A percentile compares a stretch with the other conserved stretches of the same genome.
phyloP scores from a whole-genome alignment of 1,140 invertebrate species.

The Pseudobourletiella spinata region DNA sequence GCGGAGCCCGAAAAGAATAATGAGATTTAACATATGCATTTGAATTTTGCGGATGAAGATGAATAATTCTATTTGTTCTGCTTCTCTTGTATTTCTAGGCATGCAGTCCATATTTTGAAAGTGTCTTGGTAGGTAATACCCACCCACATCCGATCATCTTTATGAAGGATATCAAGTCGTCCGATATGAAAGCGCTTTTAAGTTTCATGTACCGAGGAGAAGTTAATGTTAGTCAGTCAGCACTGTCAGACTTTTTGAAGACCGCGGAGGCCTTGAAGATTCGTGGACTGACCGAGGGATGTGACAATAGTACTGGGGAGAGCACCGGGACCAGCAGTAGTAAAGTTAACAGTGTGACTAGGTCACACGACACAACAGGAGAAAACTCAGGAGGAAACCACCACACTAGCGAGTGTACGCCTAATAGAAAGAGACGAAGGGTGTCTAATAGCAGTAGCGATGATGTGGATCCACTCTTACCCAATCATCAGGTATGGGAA shows the following conservation, averaged over 20 bases:
- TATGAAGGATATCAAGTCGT: slow-evolving; percentile 76
- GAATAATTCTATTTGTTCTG: too few species aligned
- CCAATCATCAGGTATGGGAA: slow-evolving; percentile 26
- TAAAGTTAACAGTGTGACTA: slow-evolving; percentile 8
- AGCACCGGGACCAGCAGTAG: not conserved
- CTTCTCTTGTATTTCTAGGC: slow-evolving; percentile 44
- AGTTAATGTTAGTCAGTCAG: slow-evolving; percentile 77
- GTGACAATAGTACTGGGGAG: slow-evolving; percentile 15
- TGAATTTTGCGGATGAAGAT: too few species aligned
- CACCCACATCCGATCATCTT: slow-evolving; percentile 88
- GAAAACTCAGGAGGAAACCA: not conserved
- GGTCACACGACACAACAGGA: not conserved
- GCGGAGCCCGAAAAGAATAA: too few species aligned
- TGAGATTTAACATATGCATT: too few species aligned
- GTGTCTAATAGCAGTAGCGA: slow-evolving; percentile 26
- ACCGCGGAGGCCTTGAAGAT: slow-evolving; percentile 84
- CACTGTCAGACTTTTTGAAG: slow-evolving; percentile 77
- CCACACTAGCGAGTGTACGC: slow-evolving; percentile 12
- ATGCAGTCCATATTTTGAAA: slow-evolving; percentile 90
- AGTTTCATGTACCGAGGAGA: slow-evolving; percentile 88
- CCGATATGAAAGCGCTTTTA: slow-evolving; percentile 74
- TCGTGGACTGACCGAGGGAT: slow-evolving; percentile 66
- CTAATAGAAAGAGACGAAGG: slow-evolving; percentile 21
- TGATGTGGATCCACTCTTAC: slow-evolving; percentile 13
- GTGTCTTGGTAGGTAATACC: slow-evolving; percentile 78